These are phyloP conservation scores for Cryptops parisi DNA, from an alignment of 2,888 invertebrate genomes.

Conservation along the genomic window DNA sequence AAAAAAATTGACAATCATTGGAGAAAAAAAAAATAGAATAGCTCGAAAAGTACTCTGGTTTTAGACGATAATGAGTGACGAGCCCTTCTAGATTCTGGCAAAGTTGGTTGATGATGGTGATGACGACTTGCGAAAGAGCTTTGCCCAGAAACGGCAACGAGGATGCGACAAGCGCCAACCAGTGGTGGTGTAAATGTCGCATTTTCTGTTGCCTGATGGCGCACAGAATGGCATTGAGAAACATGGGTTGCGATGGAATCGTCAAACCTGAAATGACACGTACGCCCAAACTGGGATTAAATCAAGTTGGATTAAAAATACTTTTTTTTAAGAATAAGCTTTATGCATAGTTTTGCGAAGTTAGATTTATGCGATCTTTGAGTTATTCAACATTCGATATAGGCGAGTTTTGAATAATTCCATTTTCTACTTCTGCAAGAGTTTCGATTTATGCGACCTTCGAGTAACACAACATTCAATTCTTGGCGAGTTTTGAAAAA, in stretches of 20 bases:
- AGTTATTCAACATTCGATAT: no score
- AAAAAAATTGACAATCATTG: neutral
- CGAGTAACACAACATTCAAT: no score
- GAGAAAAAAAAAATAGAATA: neutral
- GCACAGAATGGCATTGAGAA: slow-evolving; percentile 58
- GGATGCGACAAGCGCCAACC: slow-evolving; percentile 65
- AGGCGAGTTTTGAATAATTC: no score
- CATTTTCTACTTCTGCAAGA: no score
- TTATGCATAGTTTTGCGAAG: no score
- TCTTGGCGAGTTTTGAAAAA: no score
- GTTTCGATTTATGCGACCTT: no score
- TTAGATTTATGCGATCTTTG: no score
- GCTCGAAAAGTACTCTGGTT: neutral
- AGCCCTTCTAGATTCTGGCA: slow-evolving; percentile 59
- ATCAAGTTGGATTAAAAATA: no score
- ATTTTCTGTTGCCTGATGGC: slow-evolving; percentile 55
- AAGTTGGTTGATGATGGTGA: slow-evolving; percentile 61
- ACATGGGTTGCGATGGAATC: slow-evolving; percentile 67
- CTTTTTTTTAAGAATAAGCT: no score
- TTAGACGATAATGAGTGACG: slow-evolving; percentile 28
- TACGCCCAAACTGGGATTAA: no score
- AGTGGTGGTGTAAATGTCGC: slow-evolving; percentile 60
- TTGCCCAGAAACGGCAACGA: slow-evolving; percentile 64
- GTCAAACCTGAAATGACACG: no score
- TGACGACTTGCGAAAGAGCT: slow-evolving; percentile 57